These are phyloP conservation scores for Pseudomyrmex gracilis DNA, from an alignment of 1,140 invertebrate genomes.

Conservation along the genomic window DNA sequence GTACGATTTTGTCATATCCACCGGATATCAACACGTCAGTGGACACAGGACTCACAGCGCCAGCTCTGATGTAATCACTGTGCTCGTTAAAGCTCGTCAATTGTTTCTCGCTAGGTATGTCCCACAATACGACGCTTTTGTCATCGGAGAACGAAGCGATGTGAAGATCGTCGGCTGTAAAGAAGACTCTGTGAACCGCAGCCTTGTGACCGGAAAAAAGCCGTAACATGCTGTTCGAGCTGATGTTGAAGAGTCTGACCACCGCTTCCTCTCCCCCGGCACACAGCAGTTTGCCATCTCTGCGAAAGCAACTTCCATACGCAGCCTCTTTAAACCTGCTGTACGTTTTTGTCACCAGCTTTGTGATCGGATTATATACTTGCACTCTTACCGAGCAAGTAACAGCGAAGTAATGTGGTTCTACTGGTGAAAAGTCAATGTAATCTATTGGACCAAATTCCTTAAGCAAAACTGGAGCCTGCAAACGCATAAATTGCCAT, in stretches of 20 bases:
- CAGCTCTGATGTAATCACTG: constrained; percentile 93
- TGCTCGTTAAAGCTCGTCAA: constrained; percentile 90
- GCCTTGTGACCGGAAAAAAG: constrained; percentile 85
- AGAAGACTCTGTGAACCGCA: constrained; percentile 93
- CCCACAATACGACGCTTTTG: constrained; percentile 95
- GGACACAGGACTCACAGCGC: constrained; percentile 91
- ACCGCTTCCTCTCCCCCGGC: constrained; percentile 95
- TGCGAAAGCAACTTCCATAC: constrained; percentile 94
- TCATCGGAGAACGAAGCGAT: constrained; percentile 97
- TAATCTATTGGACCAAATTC: constrained; percentile 97
- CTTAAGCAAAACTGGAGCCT: constrained; percentile 95
- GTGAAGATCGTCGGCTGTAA: constrained; percentile 91
- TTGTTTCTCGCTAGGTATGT: constrained; percentile 93
- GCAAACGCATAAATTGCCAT: constrained; percentile 58
- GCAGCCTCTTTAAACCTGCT: constrained; percentile 94
- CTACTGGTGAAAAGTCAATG: constrained; percentile 94
- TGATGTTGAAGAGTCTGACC: constrained; percentile 95
- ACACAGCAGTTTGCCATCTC: constrained; percentile 94
- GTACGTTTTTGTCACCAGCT: constrained; percentile 93
- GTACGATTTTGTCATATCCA: constrained; percentile 96
- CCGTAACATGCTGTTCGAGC: constrained; percentile 91
- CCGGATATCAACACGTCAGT: constrained; percentile 93
- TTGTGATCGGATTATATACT: constrained; percentile 95
- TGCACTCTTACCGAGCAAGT: constrained; percentile 96
- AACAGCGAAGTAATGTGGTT: constrained; percentile 95